These are phyloP conservation scores for Diplolepis rosae DNA, from an alignment of 2,888 invertebrate genomes.

Conservation along the genomic window DNA sequence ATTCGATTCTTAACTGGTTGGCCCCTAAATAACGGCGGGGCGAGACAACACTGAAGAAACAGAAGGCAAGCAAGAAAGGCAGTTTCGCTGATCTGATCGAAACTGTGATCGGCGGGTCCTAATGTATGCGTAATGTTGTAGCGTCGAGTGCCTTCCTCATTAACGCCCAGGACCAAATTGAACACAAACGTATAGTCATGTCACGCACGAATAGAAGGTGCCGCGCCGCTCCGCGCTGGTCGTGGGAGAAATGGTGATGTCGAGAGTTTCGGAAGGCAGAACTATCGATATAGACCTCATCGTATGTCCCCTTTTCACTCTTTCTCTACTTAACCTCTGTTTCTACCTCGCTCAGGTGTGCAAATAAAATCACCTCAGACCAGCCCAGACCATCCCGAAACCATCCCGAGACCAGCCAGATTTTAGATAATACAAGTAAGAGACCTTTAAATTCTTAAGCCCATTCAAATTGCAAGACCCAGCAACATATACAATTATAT, in stretches of 20 bases:
- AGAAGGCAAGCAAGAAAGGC: conserved; percentile 38
- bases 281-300: conserved; percentile 65
- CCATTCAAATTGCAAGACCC: too few relatives aligned
- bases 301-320: conserved; percentile 57
- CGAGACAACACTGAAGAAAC: conserved; percentile 36
- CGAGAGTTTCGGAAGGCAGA: conserved; percentile 34
- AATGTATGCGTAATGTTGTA: conserved; percentile 72
- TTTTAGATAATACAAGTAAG: conserved; percentile 34
- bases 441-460: background rate
- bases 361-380: conserved; percentile 48
- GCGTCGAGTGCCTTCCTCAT: conserved; percentile 67
- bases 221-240: background rate
- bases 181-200: conserved; percentile 38
- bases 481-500: too few relatives aligned
- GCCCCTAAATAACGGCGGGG: too few relatives aligned
- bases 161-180: conserved; percentile 63
- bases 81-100: conserved; percentile 63
- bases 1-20: too few relatives aligned
- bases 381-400: too few relatives aligned
- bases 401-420: conserved; percentile 28
- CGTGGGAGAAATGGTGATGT: background rate
- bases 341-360: conserved; percentile 33
- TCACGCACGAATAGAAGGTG: conserved; percentile 35
- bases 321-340: conserved; percentile 30
- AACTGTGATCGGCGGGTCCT: conserved; percentile 65